A percentile compares a stretch with the other conserved stretches of the same genome.
These are phyloP conservation scores for Ctenodactylus gundi DNA, from an alignment of 2,113 vertebrate species.

Conservation along the genomic window DNA sequence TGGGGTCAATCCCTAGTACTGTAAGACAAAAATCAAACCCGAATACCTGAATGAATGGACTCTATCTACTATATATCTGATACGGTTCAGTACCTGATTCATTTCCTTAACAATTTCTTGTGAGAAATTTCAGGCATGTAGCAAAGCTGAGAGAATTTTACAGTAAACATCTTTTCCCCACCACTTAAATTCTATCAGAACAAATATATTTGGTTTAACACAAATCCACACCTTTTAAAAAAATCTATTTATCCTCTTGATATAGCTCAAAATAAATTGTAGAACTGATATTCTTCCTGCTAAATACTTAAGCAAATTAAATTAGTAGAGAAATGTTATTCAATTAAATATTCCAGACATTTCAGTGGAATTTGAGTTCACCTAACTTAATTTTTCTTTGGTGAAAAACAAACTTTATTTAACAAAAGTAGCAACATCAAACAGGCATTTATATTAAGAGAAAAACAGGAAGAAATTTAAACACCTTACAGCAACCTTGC, in stretches of 20 bases:
- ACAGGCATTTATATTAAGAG: constrained; percentile 78
- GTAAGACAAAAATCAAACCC: neutral
- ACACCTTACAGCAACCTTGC: constrained; percentile 77
- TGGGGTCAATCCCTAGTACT: neutral
- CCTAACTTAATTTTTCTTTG: too few species aligned
- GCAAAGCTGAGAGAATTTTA: neutral
- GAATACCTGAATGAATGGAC: neutral
- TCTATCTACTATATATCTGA: neutral
- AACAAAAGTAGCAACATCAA: constrained; percentile 73
- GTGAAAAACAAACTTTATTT: constrained; percentile 80
- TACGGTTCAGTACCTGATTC: neutral
- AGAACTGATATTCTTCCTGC: neutral
- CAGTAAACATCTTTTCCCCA: neutral
- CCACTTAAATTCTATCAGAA: neutral
- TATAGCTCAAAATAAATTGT: neutral
- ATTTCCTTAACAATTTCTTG: neutral
- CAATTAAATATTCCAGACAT: too few species aligned
- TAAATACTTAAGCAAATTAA: neutral
- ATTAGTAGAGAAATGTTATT: too few species aligned
- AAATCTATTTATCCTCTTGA: neutral
- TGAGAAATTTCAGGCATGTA: neutral
- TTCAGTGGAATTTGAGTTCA: neutral
- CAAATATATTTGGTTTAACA: neutral
- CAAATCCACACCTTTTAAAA: neutral
- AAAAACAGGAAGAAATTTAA: constrained; percentile 65